phyloP scores from a whole-genome alignment of 2,113 vertebrate species.

The Psittacus erithacus region DNA sequence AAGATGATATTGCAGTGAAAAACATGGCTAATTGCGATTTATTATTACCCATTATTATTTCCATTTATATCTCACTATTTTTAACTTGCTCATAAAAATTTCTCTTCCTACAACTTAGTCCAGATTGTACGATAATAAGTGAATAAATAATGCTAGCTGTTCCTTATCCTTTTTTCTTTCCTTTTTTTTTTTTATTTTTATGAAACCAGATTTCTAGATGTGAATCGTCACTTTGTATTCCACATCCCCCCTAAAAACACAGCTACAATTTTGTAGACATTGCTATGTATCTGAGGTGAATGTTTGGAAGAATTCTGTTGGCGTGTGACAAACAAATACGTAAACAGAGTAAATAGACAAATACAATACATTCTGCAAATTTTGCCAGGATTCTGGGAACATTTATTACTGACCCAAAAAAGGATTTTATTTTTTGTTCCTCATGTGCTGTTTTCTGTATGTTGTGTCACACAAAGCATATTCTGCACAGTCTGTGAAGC shows the following conservation, averaged over 20 bases:
- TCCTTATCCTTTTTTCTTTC: background rate
- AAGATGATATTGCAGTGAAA: constrained; percentile 14
- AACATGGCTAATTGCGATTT: constrained; percentile 28
- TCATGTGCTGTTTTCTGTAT: background rate
- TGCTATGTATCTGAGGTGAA: constrained; percentile 46
- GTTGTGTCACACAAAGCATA: constrained; percentile 55
- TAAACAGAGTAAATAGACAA: constrained; percentile 33
- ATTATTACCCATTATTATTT: constrained; percentile 37
- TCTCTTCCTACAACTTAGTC: constrained; percentile 57
- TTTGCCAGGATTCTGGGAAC: constrained; percentile 35
- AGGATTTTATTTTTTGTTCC: background rate
- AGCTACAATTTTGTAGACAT: constrained; percentile 36
- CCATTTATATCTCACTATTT: constrained; percentile 68
- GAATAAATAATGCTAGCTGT: constrained; percentile 67
- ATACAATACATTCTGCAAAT: constrained; percentile 35
- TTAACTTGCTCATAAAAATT: constrained; percentile 74
- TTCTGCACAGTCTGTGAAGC: constrained; percentile 58
- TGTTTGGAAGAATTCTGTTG: constrained; percentile 15
- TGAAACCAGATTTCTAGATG: constrained; percentile 42
- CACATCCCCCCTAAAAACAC: constrained; percentile 12
- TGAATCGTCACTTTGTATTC: constrained; percentile 51
- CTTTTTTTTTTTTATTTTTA: constrained; percentile 24
- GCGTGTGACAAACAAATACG: constrained; percentile 28
- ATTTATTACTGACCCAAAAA: constrained; percentile 52
- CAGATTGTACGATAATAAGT: constrained; percentile 74